A percentile compares a stretch with the other conserved stretches of the same genome.
phyloP scores from a whole-genome alignment of 2,797 vertebrate species.

The Phoxinus dragarum region DNA sequence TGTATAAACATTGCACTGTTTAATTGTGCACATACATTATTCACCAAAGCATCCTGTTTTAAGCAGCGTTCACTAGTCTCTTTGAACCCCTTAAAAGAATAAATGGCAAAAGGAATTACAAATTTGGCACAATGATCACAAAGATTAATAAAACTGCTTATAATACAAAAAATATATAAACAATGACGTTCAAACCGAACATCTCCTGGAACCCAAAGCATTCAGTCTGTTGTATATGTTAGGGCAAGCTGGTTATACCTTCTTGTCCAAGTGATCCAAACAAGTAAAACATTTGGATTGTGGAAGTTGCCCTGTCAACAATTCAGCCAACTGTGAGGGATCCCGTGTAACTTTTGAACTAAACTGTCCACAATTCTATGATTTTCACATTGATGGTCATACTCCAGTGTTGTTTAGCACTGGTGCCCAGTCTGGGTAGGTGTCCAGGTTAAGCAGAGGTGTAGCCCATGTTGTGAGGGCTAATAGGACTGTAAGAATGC shows the following conservation, averaged over 20 bases:
- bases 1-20: constrained; percentile 19
- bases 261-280: neutral
- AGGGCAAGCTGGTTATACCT: neutral
- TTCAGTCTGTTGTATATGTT: neutral
- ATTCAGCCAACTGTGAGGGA: neutral
- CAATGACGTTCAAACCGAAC: neutral
- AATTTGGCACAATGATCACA: neutral
- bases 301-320: neutral
- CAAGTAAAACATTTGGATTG: neutral
- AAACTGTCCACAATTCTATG: constrained; percentile 29
- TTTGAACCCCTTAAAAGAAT: neutral
- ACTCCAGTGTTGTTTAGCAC: constrained; percentile 75
- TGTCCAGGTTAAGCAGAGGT: constrained; percentile 83
- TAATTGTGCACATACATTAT: neutral
- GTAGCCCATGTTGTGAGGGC: constrained; percentile 86
- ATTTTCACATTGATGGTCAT: constrained; percentile 58
- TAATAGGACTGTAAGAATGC: constrained; percentile 85
- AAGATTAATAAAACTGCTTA: neutral
- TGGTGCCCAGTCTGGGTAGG: constrained; percentile 86
- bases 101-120: neutral
- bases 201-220: constrained; percentile 15
- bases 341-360: constrained; percentile 19
- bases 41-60: neutral
- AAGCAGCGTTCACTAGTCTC: neutral
- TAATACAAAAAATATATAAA: constrained; percentile 39